These are phyloP conservation scores for Drosophila greeni DNA, from an alignment of 2,888 invertebrate genomes.

Conservation along the genomic window DNA sequence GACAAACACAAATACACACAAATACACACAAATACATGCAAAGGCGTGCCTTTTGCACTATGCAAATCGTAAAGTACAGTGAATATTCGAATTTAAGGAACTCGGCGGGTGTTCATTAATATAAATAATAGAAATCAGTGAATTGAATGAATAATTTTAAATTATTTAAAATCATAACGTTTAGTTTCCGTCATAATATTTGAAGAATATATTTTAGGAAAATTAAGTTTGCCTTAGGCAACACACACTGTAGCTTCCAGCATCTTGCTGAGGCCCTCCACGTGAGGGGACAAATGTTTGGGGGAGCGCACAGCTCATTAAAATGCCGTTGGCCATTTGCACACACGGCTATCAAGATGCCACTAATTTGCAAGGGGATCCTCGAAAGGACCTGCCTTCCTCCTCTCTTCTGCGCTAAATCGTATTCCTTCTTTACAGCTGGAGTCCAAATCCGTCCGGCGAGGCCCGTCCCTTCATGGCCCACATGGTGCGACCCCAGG, in stretches of 20 bases:
- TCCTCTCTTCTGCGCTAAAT: neutral
- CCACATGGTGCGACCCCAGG: conserved; percentile 52
- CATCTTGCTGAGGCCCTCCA: conserved; percentile 26
- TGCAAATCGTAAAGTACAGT: conserved; percentile 14
- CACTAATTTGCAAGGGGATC: conserved; percentile 24
- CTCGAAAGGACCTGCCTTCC: neutral
- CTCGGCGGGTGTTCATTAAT: no score
- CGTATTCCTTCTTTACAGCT: neutral
- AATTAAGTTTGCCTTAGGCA: neutral
- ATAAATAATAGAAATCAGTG: neutral
- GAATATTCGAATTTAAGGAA: neutral
- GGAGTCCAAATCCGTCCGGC: neutral
- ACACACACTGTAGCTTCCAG: conserved; percentile 11
- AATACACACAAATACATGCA: neutral
- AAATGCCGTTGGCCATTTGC: conserved; percentile 48
- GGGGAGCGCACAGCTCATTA: conserved; percentile 56
- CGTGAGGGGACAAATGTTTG: conserved; percentile 38
- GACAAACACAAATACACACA: conserved; percentile 43
- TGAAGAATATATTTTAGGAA: neutral
- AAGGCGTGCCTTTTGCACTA: conserved; percentile 5
- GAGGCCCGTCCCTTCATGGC: conserved; percentile 1
- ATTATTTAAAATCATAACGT: no score
- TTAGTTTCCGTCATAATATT: no score
- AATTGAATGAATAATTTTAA: no score
- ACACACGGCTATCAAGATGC: conserved; percentile 22